Evolutionary conservation across 2,797 vertebrate genomes (phyloP).

Genomic region (Botia almorhae): DNA sequence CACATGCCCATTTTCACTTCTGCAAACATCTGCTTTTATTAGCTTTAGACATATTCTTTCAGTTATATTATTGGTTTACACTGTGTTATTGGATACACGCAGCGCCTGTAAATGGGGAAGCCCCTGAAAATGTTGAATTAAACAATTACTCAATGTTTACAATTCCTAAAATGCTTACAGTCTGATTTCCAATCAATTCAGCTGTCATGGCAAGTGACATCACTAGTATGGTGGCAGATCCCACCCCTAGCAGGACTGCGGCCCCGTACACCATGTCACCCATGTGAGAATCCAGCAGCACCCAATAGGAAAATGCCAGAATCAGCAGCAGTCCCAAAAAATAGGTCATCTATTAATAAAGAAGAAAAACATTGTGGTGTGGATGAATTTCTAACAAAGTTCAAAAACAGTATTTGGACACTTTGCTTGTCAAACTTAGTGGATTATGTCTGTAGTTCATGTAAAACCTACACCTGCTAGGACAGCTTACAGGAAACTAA

Average conservation of each 20-base stretch:
- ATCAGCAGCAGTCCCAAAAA: constrained; percentile 86
- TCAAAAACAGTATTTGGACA: not conserved
- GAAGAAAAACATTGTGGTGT: constrained; percentile 6
- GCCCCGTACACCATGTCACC: constrained; percentile 81
- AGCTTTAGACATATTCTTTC: not conserved
- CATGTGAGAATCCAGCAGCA: constrained; percentile 75
- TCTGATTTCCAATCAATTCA: constrained; percentile 89
- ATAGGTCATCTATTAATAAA: constrained; percentile 84
- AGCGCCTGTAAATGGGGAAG: not conserved
- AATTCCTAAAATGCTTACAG: constrained; percentile 70
- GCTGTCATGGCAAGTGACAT: constrained; percentile 95
- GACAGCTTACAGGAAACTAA: not conserved
- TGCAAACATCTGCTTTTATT: constrained; percentile 4
- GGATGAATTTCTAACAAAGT: not conserved
- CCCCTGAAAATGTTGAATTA: not conserved
- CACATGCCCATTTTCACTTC: constrained; percentile 12
- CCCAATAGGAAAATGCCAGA: constrained; percentile 89
- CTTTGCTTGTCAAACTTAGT: not conserved
- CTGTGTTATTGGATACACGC: too few species aligned
- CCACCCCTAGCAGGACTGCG: constrained; percentile 82
- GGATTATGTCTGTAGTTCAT: not conserved
- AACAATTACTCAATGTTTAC: not conserved
- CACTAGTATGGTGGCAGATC: constrained; percentile 90
- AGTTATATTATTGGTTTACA: not conserved
- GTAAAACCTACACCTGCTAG: not conserved